Evolutionary conservation across 2,113 vertebrate genomes (phyloP), one percentile per base, ranked within the genome.

Genomic region (Chloebia gouldiae): DNA sequence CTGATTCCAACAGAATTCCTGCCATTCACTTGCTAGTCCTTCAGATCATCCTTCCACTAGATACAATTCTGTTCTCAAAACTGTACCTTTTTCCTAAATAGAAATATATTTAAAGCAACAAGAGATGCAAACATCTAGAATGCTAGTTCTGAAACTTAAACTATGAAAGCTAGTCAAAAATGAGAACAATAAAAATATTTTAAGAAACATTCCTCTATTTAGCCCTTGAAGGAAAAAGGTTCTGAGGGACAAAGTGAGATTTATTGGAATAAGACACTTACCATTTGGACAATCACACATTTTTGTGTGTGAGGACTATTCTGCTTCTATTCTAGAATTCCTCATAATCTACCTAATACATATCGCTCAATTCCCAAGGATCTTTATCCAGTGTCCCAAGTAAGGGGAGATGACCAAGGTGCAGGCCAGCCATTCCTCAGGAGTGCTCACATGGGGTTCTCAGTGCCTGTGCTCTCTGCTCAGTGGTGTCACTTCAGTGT

Each of bases 381-480:
- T 37, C 19, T 28, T 19, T 42, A 68, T 10, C 24, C 11, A 1
- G 11, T 0, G 1, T 25, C 30, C 30, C 44, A 72, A 16, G 12
- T 15, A 35, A 86, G 16, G 2, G 25, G 19, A 76, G 21, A 47
- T 23, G 6, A 45, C 18, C 12, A 44, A 65, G 23, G 12, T 1
- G 0, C 4, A 2, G 27, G 17, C 12, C 64, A 76, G 59, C 54
- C 15, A 13, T 18, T 59, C 19, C 19, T 23, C 2, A 30, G 24
- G 12, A 73, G 8, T 0, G 0, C 18, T 51, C 7, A 4, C 10
- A 9, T 0, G 1, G 3, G 33, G 18, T 40, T 73, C 24, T 50
- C 20, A 5, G 13, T 33, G 37, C 28, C 51, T n/a, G 13, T 8
- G 33, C 35, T 69, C 18, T 31, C n/a, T 0, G 0, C 24, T 21